phyloP scores from a whole-genome alignment of 2,888 invertebrate genomes.

The Ornithoptera priamus region DNA sequence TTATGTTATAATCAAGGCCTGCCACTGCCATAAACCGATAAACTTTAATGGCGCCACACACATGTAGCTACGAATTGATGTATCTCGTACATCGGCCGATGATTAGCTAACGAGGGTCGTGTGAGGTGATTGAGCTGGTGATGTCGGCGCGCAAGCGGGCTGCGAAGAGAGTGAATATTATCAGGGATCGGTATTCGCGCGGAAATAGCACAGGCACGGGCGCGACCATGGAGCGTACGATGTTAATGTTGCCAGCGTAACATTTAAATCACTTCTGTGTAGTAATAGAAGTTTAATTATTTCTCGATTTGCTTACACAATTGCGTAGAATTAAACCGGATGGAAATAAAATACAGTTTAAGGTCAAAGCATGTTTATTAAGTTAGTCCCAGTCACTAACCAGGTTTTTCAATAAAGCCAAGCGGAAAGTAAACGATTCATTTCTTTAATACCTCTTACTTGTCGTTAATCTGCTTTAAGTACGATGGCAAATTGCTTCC shows the following conservation, averaged over 20 bases:
- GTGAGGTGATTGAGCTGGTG: conserved; percentile 31
- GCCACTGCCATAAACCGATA: neutral
- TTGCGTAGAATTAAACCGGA: no score
- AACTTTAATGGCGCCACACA: neutral
- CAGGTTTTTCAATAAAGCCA: neutral
- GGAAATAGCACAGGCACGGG: conserved; percentile 42
- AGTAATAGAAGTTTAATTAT: no score
- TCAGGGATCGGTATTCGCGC: conserved; percentile 43
- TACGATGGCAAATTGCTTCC: neutral
- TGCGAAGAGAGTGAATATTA: conserved; percentile 33
- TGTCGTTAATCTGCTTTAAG: conserved; percentile 2
- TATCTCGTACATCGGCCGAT: conserved; percentile 1
- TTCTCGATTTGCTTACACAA: no score
- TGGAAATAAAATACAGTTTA: no score
- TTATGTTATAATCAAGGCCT: neutral
- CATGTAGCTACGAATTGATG: conserved; percentile 1
- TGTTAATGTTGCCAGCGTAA: conserved; percentile 20
- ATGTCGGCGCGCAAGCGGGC: conserved; percentile 32
- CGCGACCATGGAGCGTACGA: conserved; percentile 23
- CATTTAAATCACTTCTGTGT: neutral
- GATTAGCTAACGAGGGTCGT: conserved; percentile 14
- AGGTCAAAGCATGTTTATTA: no score
- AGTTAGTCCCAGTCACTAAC: no score
- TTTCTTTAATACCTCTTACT: conserved; percentile 5
- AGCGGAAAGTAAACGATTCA: conserved; percentile 1